phyloP scores from a whole-genome alignment of 2,113 vertebrate species.

The Opisthocomus hoazin region DNA sequence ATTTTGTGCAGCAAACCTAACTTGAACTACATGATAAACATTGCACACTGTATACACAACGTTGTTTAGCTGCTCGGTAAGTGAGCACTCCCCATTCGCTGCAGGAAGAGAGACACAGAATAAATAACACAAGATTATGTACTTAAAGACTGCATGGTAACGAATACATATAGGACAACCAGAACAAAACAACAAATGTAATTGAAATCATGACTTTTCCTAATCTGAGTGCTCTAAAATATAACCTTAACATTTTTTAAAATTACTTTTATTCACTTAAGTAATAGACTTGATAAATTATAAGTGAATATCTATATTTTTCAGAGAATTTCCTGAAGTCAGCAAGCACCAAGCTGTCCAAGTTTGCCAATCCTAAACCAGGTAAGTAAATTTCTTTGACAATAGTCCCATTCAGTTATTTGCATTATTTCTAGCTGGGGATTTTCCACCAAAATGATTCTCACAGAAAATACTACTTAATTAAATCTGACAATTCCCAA shows the following conservation, averaged over 20 bases:
- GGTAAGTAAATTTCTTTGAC: background rate
- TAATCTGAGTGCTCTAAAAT: background rate
- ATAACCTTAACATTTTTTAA: background rate
- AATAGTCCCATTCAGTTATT: background rate
- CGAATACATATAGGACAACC: background rate
- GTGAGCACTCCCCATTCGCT: background rate
- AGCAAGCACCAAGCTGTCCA: background rate
- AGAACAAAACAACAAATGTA: background rate
- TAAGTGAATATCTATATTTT: background rate
- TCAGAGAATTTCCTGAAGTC: background rate
- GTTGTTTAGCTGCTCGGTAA: background rate
- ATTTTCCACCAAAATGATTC: background rate
- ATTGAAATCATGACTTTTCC: background rate
- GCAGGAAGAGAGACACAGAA: background rate
- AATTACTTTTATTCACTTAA: background rate
- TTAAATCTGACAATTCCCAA: background rate
- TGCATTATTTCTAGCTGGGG: accelerated
- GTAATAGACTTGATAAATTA: background rate
- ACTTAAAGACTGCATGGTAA: background rate
- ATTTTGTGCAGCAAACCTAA: background rate
- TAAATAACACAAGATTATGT: background rate
- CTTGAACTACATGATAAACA: background rate
- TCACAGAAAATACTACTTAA: background rate
- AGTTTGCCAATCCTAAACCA: background rate
- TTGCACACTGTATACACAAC: background rate